Conservation (phyloP, 2,888 invertebrate species). For the Ctenicera cuprea region DNA sequence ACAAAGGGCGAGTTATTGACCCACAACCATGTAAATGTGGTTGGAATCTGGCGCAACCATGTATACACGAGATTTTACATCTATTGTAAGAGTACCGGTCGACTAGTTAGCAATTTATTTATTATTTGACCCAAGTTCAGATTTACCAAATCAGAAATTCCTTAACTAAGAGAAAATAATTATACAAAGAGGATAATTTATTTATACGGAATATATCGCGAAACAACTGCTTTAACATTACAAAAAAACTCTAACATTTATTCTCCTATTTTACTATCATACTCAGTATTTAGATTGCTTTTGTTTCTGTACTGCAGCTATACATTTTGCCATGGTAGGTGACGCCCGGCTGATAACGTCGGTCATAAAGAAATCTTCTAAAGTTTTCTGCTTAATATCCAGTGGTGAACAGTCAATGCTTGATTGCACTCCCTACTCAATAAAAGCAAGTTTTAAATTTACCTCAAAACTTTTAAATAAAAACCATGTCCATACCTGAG, state of each 20-base stretch:
- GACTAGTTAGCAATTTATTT: too few relatives aligned
- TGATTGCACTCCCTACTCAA: slow-evolving; percentile 32
- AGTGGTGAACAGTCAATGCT: slow-evolving; percentile 73
- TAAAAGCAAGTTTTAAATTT: not conserved
- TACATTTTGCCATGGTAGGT: slow-evolving; percentile 98
- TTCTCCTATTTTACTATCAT: not conserved
- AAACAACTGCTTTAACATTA: not conserved
- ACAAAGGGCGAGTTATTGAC: too few relatives aligned
- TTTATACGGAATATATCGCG: not conserved
- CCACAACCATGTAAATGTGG: too few relatives aligned
- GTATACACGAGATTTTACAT: too few relatives aligned
- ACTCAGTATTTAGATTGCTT: slow-evolving; percentile 62
- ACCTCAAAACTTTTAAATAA: not conserved
- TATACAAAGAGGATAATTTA: not conserved
- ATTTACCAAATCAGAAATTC: too few relatives aligned
- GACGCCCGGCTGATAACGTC: slow-evolving; percentile 97
- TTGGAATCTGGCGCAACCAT: too few relatives aligned
- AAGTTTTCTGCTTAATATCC: slow-evolving; percentile 83
- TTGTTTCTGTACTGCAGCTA: slow-evolving; percentile 91
- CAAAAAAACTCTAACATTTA: not conserved
- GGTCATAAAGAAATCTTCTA: slow-evolving; percentile 96
- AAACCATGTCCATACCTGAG: slow-evolving; percentile 77
- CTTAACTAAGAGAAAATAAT: too few relatives aligned
- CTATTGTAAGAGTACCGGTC: too few relatives aligned
- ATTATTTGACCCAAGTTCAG: too few relatives aligned